Conservation (phyloP, 1,140 invertebrate species). For the Aphis gossypii region DNA sequence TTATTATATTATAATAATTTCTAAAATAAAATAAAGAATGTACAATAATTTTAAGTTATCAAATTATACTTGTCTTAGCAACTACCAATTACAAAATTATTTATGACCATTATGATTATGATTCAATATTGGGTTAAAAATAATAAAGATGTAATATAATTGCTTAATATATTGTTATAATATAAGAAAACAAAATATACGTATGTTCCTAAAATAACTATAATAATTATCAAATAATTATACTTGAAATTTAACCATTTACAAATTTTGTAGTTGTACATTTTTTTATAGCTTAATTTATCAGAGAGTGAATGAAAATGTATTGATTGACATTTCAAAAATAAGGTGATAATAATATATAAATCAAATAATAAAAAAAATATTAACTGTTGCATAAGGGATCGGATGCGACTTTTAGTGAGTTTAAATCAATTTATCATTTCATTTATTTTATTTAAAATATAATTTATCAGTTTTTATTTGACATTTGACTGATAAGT, state of each 20-base stretch:
- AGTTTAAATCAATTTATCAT: neutral
- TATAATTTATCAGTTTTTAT: neutral
- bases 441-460: neutral
- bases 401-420: neutral
- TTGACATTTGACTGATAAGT: neutral
- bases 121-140: neutral
- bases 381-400: neutral
- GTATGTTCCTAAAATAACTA: neutral
- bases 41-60: neutral
- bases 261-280: neutral
- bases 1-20: neutral
- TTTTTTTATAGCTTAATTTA: neutral
- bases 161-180: neutral
- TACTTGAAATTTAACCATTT: neutral
- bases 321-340: neutral
- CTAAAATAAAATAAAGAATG: neutral
- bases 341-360: neutral
- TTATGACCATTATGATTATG: neutral
- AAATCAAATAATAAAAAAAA: neutral
- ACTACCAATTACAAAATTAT: neutral
- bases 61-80: neutral
- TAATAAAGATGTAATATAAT: neutral
- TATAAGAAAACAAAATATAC: neutral
- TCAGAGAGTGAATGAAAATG: neutral
- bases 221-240: neutral